phyloP scores from a whole-genome alignment of 2,888 invertebrate genomes.

The Drosophila silvestris region DNA sequence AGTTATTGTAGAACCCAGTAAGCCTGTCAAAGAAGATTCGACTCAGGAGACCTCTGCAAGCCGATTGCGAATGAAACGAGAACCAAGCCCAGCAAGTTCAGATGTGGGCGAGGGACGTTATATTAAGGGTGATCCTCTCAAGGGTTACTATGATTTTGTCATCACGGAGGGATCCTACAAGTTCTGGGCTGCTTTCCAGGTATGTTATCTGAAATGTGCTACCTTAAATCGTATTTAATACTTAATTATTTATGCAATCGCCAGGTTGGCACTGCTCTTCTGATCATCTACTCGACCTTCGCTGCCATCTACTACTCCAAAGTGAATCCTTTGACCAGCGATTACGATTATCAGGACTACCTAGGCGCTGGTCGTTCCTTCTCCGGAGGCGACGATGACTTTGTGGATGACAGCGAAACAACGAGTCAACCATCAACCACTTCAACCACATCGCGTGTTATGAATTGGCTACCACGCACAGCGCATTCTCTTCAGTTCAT shows the following conservation, averaged over 20 bases:
- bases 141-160: constrained; percentile 93
- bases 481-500: constrained; percentile 84
- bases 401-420: constrained; percentile 74
- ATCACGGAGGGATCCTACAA: constrained; percentile 95
- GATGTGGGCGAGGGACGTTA: constrained; percentile 84
- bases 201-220: constrained; percentile 79
- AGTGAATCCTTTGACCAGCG: constrained; percentile 92
- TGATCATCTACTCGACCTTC: constrained; percentile 93
- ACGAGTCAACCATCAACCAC: constrained; percentile 7
- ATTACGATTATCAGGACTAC: constrained; percentile 91
- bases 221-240: neutral
- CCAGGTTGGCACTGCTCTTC: constrained; percentile 92
- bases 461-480: constrained; percentile 81
- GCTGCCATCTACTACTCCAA: constrained; percentile 95
- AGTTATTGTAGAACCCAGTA: constrained; percentile 37
- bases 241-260: neutral
- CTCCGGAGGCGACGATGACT: constrained; percentile 84
- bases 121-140: constrained; percentile 89
- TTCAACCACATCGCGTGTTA: constrained; percentile 52
- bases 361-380: constrained; percentile 89
- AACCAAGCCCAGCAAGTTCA: constrained; percentile 26
- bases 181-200: constrained; percentile 95
- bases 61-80: constrained; percentile 64
- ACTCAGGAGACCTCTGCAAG: constrained; percentile 22
- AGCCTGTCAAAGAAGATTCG: constrained; percentile 41